Base-by-base conservation (phyloP, 2,113 vertebrate genomes). In the Casuarius casuarius region DNA sequence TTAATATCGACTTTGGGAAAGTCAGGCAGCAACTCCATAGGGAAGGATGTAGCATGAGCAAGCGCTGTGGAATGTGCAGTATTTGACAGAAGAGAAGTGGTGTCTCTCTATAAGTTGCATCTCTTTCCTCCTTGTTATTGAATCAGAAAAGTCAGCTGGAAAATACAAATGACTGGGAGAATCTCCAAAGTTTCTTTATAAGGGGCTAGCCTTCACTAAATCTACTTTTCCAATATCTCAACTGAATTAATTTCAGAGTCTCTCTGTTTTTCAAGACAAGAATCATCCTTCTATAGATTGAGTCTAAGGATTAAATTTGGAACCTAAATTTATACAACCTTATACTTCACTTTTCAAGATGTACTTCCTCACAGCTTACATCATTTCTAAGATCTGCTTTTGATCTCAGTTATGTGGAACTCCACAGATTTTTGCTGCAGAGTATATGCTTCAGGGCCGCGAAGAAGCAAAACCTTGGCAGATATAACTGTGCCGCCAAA, bases 1-100 rank as follows among this genome's bases (percentile, higher is more conserved):
- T 99, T 99, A 99, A 99, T 99, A 99, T 99, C 98, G 49, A 97
- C 99, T 99, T 99, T 99, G 99, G 99, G 99, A 99, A 99, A 99
- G 98, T 98, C 97, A 98, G 97, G 97, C 98, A 97, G 98, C 74
- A 77, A 98, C 98, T 98, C 99, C 98, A 7, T 85, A 92, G 99
- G 99, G 99, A 99, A 98, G 98, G 97, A 98, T 98, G 98, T 97
- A 96, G 98, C 97, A 98, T 98, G 98, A 98, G 98, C 98, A 98
- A 99, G 98, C 97, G 79, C 97, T 97, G 95, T 98, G 98, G 99
- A 99, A 99, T 99, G 99, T 97, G 95, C 89, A 98, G 98, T 95
- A 99, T 99, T 98, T 97, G 95, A 98, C 94, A 96, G 98, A 97
- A 95, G 59, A 94, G 95, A 98, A 97, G 97, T 94, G 93, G 87